Evolutionary conservation across 2,113 vertebrate species (phyloP).

Genomic region (Corythornis cristatus): DNA sequence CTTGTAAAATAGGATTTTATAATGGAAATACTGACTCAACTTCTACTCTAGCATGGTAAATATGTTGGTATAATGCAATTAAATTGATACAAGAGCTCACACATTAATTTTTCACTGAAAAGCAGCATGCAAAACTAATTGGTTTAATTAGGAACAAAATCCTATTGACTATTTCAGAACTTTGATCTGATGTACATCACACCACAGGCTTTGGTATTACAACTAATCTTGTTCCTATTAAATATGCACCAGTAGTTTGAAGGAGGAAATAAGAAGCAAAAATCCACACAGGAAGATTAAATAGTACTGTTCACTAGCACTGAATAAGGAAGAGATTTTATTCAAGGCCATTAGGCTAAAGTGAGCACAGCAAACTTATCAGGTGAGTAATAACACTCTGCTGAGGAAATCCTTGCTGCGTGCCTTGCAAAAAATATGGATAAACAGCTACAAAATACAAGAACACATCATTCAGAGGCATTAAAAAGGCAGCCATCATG

Average conservation of each 20-base stretch:
- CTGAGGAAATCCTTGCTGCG: neutral
- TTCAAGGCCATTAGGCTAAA: neutral
- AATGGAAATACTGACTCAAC: constrained; percentile 38
- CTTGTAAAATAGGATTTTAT: neutral
- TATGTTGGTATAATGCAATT: constrained; percentile 4
- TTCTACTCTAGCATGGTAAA: constrained; percentile 1
- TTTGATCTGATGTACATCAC: constrained; percentile 24
- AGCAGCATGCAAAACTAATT: constrained; percentile 33
- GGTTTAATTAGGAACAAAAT: constrained; percentile 48
- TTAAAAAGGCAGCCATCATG: neutral
- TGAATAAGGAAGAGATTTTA: neutral
- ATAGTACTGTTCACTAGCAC: neutral
- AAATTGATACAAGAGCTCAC: constrained; percentile 35
- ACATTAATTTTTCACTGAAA: constrained; percentile 30
- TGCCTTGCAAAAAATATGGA: neutral
- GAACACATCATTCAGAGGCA: neutral
- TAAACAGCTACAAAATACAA: neutral
- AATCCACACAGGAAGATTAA: neutral
- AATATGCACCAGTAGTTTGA: neutral
- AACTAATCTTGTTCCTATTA: neutral
- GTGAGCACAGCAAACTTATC: neutral
- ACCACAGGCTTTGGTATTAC: neutral
- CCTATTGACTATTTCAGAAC: neutral
- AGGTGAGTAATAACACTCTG: neutral
- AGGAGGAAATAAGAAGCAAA: neutral